A percentile compares a stretch with the other conserved stretches of the same genome.
Conservation (phyloP, 2,797 vertebrate genomes). For the Megalops cyprinoides region DNA sequence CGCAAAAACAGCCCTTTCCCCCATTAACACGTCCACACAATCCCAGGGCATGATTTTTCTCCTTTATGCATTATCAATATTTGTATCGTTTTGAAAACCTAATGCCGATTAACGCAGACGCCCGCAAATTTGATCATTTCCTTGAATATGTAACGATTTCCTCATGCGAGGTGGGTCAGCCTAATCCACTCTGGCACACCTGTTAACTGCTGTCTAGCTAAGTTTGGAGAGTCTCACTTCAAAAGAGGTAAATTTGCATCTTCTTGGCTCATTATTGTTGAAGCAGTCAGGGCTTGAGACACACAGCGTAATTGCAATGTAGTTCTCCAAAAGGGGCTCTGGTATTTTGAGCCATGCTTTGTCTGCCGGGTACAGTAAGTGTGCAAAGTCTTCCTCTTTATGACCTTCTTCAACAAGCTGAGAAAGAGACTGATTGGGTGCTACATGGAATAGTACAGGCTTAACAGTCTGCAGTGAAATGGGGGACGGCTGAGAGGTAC, state of each 20-base stretch:
- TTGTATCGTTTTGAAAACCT: constrained; percentile 18
- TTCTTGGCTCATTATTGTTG: neutral
- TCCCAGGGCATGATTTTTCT: constrained; percentile 15
- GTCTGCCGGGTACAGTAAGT: neutral
- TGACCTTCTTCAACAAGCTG: neutral
- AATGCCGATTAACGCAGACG: neutral
- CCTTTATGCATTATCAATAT: constrained; percentile 16
- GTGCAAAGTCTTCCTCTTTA: neutral
- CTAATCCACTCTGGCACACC: neutral
- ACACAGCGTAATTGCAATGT: neutral
- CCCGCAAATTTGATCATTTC: neutral
- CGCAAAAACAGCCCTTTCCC: neutral
- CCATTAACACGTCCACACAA: constrained; percentile 14
- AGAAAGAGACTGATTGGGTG: neutral
- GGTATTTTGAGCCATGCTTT: neutral
- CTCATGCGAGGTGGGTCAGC: neutral
- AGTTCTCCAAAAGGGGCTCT: neutral
- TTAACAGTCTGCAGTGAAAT: neutral
- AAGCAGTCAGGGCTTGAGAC: neutral
- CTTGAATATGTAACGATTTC: constrained; percentile 19
- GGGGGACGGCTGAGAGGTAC: neutral
- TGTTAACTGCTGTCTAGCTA: neutral
- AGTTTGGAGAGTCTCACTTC: neutral
- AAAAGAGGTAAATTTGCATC: neutral
- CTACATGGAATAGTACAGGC: neutral